Base-by-base conservation (phyloP, 2,113 vertebrate genomes). In the Ceratotherium simum region DNA sequence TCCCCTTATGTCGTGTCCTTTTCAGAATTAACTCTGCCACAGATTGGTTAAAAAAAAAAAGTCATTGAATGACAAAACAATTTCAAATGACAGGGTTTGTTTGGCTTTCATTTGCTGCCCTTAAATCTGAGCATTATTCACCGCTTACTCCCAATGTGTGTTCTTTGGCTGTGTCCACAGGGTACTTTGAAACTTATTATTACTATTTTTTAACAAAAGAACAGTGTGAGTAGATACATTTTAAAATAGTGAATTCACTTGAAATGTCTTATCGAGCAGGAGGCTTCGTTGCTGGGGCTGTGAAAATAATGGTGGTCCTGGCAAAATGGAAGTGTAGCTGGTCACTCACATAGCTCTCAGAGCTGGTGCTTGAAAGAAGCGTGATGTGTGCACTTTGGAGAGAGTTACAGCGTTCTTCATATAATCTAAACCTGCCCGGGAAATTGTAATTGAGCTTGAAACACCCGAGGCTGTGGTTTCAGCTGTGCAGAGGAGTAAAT, bases 1-100 rank as follows among this genome's bases (percentile, higher is more conserved):
- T 36, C 87, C 91, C n/a, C 80, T 95, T 93, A 9, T 96, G 75
- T 42, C 31, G 75, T 76, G 76, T 79, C 72, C 89, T 76, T 73
- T 93, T 62, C 54, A 65, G 51, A 82, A 42, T 70, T 70, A 7
- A 17, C 54, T 42, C 70, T 39, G 36, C 54, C 60, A 17, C 25
- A 48, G 96, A 65, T 56, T 65, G 51, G 17, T 36, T 5, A 4
- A 80, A 58, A 91, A 54, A 81, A 65, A 33, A 73, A 36, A 51
- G 16, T 31, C 69, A 54, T 36, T 8, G 54, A 83, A 23, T 17
- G 67, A 69, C 42, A 60, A 73, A 85, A 87, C 20, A 27, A 20
- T 65, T 21, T 86, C 75, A 69, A 60, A 94, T 46, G 95, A 39
- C 64, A 13, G 42, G 39, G 69, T n/a, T 65, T 42, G 18, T 85